phyloP scores from a whole-genome alignment of 2,113 vertebrate species.

The Diglossa brunneiventris region DNA sequence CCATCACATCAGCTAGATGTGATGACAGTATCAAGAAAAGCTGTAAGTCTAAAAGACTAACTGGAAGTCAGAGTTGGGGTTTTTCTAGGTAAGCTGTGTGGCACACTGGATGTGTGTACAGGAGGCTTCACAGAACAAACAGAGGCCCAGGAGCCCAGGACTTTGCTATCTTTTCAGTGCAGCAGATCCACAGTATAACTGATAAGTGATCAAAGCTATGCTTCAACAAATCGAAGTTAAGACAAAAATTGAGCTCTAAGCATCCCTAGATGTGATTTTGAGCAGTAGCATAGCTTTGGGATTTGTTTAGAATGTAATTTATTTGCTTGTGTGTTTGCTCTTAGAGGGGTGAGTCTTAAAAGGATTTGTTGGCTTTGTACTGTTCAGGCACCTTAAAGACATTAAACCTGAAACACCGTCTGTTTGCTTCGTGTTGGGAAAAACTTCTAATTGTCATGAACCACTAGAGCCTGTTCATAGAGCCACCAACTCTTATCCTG shows the following conservation, averaged over 20 bases:
- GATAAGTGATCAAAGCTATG: not conserved
- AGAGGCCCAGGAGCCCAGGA: not conserved
- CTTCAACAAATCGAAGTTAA: not conserved
- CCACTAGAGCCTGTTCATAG: not conserved
- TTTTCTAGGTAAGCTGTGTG: not conserved
- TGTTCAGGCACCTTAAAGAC: not conserved
- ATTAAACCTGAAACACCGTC: not conserved
- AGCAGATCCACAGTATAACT: not conserved
- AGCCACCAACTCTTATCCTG: not conserved
- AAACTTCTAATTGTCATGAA: not conserved
- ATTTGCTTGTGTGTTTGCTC: not conserved
- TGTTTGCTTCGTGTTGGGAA: not conserved
- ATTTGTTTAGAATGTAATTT: conserved; percentile 13
- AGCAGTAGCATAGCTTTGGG: not conserved
- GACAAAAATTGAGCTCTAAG: not conserved
- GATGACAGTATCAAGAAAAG: not conserved
- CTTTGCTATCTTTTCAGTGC: not conserved
- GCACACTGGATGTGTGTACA: not conserved
- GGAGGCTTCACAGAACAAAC: conserved; percentile 17
- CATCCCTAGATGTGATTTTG: not conserved
- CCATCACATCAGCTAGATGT: not conserved
- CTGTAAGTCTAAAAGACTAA: not conserved
- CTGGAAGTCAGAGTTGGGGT: not conserved
- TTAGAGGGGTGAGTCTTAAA: not conserved
- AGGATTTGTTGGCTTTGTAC: not conserved